Base-by-base conservation (phyloP, 1,140 invertebrate genomes). In the Mylabris phalerata region DNA sequence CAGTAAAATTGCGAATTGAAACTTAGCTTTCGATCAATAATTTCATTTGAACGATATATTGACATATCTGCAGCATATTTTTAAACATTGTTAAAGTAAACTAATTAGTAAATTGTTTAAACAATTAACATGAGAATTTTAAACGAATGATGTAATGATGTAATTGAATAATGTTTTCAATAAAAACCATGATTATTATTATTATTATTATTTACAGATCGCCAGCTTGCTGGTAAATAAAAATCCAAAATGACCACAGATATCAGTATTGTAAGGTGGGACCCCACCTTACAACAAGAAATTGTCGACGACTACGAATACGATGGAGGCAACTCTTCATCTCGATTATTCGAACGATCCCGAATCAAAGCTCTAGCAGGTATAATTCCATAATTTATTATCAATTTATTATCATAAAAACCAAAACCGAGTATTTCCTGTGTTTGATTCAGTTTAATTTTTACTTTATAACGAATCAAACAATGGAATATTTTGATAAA, bases 271-370 rank as follows among this genome's bases (percentile, higher is more conserved):
- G 89, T 92, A 75, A 89, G 92, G 71, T 95, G 91, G 92, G 93
- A 95, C 79, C 89, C 90, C 65, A 88, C 87, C 75, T 83, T 91
- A 73, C 85, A 89, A 72, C 87, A 90, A 74, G 90, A 93, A 78
- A 89, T 93, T 74, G 89, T 93, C 74, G 92, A 95, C 70, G 92
- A 95, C 75, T 94, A 95, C 78, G 95, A 98, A 80, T 98, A 98
- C 80, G 98, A 99, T 80, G 95, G 95, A 68, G 96, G 95, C 71
- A 98, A 98, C 77, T 96, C 94, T 66, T 98, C 95, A 63, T 98
- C 97, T 61, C 86, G 95, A 72, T 86, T 99, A 47, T 99, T 98
- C 81, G 97, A 99, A 83, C 84, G 96, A 75, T 97, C 94, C 67
- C 87, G 97, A 70, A 99, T 99, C 71, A 98, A 98, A 80, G 97